Evolutionary conservation across 2,888 invertebrate species (phyloP).

Genomic region (Thereva nobilitata): DNA sequence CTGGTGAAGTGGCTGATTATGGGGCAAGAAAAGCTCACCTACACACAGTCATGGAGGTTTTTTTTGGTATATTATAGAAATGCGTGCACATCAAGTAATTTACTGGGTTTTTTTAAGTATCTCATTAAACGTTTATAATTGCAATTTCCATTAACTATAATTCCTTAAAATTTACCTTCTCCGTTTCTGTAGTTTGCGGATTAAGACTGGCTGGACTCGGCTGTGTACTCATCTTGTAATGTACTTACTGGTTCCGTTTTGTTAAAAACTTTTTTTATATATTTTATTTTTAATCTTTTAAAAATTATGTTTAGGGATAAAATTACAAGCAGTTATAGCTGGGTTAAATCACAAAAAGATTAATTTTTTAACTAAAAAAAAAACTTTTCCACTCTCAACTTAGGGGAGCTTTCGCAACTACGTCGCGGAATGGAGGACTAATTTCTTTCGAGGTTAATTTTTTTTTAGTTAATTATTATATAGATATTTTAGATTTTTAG

Average conservation of each 20-base stretch:
- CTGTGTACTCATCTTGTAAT: conserved; percentile 68
- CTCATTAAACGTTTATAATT: background rate
- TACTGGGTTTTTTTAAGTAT: background rate
- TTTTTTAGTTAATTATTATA: no score
- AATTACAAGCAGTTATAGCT: background rate
- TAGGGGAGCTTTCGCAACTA: background rate
- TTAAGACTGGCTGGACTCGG: conserved; percentile 76
- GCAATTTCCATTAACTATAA: background rate
- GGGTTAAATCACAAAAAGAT: background rate
- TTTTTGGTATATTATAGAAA: background rate
- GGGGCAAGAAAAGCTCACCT: no score
- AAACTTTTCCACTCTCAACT: background rate
- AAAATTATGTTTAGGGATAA: background rate
- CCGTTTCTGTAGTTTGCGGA: conserved; percentile 73
- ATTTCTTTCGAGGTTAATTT: background rate
- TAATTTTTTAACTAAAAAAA: background rate
- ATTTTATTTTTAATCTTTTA: background rate
- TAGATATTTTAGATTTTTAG: no score
- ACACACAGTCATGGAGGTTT: no score
- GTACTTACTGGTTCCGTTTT: background rate
- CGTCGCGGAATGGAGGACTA: conserved; percentile 3
- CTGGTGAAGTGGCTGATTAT: no score
- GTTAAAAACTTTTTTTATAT: conserved; percentile 1
- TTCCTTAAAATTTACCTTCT: conserved; percentile 57
- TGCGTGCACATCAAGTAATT: background rate